Evolutionary conservation across 2,797 vertebrate genomes (phyloP), one percentile per base, ranked within the genome.

Genomic region (Miichthys miiuy): DNA sequence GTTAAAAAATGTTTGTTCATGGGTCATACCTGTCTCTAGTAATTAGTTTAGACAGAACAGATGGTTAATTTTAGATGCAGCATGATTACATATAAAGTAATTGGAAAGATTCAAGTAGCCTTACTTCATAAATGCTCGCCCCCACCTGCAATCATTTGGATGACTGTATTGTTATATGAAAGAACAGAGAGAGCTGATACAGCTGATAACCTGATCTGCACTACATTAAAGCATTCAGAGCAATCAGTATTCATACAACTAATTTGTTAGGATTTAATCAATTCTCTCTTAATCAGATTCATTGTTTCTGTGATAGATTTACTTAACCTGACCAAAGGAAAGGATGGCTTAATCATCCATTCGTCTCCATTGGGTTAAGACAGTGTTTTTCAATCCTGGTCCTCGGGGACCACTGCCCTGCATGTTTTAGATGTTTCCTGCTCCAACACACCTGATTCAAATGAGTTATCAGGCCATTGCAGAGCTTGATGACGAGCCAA

Each of bases 151-250:
- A 54, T 72, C 48, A 3, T 0, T 42, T 17, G 57, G 47, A 66
- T 56, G 8, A 80, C 44, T n/a, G 10, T 20, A 5, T 1, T 17
- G 41, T 57, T 0, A 10, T 51, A 44, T 61, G 16, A 55, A 68
- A 30, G 9, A 58, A 20, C 4, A 42, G 27, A 20, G 23, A n/a
- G 68, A 25, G 11, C 4, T 3, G 60, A 47, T 20, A 5, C 14
- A 23, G 27, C n/a, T 75, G 61, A 70, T 51, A 42, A 57, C 21
- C 42, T 46, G n/a, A 65, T 38, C 20, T 42, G 27, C 57, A 34
- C 18, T n/a, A 42, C 3, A 1, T 27, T 7, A 21, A 3, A 27
- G 6, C n/a, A 47, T 60, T 78, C 23, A 46, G 42, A 42, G 47
- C 21, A n/a, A 52, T 30, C 48, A 47, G 8, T n/a, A 16, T 16